Percentiles rank a stretch among this genome's conserved stretches.
Conservation (phyloP, 2,113 vertebrate species). For the Acanthisitta chloris region DNA sequence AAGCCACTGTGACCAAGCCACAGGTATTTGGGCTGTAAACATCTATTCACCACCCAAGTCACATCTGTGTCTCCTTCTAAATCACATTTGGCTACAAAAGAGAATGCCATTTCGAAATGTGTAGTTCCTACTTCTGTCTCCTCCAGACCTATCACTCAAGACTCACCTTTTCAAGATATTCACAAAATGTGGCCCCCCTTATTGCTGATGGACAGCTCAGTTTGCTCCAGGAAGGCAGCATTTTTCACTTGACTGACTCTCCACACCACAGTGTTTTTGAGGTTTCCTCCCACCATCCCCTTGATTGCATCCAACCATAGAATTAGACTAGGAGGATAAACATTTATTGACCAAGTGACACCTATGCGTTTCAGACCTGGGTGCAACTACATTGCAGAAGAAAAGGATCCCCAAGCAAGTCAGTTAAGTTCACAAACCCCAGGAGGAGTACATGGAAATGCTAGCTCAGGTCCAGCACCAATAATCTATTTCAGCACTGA, state of each 20-base stretch:
- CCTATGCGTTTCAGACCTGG: background rate
- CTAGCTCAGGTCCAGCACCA: background rate
- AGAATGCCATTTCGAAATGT: background rate
- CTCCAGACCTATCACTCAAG: background rate
- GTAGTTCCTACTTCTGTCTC: background rate
- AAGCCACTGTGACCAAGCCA: background rate
- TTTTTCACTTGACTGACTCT: background rate
- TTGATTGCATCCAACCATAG: background rate
- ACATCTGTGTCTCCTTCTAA: background rate
- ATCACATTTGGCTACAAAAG: background rate
- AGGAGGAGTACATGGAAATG: background rate
- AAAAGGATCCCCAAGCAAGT: background rate
- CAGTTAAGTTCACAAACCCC: background rate
- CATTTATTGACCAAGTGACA: background rate
- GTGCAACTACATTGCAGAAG: background rate
- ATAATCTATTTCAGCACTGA: background rate
- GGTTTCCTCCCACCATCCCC: fast-evolving
- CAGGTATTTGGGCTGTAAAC: background rate
- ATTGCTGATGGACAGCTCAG: background rate
- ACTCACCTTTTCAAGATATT: background rate
- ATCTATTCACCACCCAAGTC: background rate
- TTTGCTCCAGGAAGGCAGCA: background rate
- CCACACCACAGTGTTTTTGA: background rate
- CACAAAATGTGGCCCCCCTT: fast-evolving
- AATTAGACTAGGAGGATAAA: background rate